Evolutionary conservation across 2,113 vertebrate genomes (phyloP).

Genomic region (Eonycteris spelaea): DNA sequence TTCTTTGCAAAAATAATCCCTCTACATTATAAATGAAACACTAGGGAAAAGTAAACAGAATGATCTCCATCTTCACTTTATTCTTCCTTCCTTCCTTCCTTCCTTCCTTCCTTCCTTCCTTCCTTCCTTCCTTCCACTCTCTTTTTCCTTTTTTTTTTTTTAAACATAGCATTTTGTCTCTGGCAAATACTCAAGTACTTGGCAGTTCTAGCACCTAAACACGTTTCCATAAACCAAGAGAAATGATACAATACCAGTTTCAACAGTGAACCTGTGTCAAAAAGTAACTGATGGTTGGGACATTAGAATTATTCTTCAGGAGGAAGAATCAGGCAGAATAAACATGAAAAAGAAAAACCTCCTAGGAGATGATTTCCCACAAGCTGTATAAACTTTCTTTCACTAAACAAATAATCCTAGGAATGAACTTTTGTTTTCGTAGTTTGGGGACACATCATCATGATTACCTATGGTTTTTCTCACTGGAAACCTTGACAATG

Average conservation of each 20-base stretch:
- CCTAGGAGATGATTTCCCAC: conserved; percentile 68
- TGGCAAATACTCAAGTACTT: not conserved
- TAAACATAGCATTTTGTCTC: not conserved
- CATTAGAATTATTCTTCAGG: not conserved
- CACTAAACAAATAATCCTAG: conserved; percentile 76
- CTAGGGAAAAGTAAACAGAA: not conserved
- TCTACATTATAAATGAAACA: not conserved
- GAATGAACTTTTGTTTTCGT: conserved; percentile 70
- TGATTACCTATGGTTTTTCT: conserved; percentile 55
- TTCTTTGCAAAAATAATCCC: not conserved
- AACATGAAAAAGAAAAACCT: conserved; percentile 54
- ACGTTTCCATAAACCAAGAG: not conserved
- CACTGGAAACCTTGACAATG: conserved; percentile 6
- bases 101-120: no score
- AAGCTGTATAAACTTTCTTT: conserved; percentile 80
- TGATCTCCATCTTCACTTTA: not conserved
- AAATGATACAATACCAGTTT: not conserved
- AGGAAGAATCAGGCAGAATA: not conserved
- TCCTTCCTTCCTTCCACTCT: fast-evolving
- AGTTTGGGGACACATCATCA: not conserved
- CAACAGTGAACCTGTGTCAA: not conserved
- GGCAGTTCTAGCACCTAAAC: not conserved
- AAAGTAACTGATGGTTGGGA: conserved; percentile 7
- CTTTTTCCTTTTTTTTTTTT: not conserved
- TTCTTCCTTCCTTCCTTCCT: no score